These are phyloP conservation scores for Andrena praecox DNA, from an alignment of 2,888 invertebrate species.

Conservation along the genomic window DNA sequence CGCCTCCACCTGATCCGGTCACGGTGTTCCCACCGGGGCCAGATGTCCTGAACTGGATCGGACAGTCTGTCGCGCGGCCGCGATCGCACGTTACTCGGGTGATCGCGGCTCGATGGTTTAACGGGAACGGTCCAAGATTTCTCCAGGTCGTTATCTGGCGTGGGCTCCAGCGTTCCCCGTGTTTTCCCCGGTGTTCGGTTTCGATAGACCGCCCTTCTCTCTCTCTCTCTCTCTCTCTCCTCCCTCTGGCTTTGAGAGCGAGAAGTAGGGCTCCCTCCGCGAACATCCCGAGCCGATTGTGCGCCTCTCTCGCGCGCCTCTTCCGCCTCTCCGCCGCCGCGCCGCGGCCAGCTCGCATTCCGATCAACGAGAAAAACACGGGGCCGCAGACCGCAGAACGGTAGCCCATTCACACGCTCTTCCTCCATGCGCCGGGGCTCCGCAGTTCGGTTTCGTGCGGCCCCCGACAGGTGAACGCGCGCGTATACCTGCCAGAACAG, in stretches of 20 bases:
- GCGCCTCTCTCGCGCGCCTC: conserved; percentile 22
- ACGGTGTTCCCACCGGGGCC: conserved; percentile 54
- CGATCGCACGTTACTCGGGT: conserved; percentile 74
- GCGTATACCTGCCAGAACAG: conserved; percentile 52
- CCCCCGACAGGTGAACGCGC: conserved; percentile 52
- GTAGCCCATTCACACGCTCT: conserved; percentile 81
- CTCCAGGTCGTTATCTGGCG: conserved; percentile 66
- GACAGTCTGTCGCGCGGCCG: conserved; percentile 45
- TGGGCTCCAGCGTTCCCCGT: conserved; percentile 30
- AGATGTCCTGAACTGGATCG: conserved; percentile 56
- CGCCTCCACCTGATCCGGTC: conserved; percentile 6
- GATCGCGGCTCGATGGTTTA: conserved; percentile 71
- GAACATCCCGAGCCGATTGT: conserved; percentile 19
- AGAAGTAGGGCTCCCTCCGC: conserved; percentile 18
- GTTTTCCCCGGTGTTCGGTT: conserved; percentile 71
- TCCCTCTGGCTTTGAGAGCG: conserved; percentile 33
- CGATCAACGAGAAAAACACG: conserved; percentile 77
- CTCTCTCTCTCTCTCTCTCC: neutral
- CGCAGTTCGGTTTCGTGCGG: conserved; percentile 48
- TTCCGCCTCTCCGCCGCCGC: conserved; percentile 47
- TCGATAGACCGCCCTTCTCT: conserved; percentile 45
- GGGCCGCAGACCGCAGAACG: conserved; percentile 77
- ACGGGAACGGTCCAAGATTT: conserved; percentile 73
- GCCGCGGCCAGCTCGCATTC: conserved; percentile 69
- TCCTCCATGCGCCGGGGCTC: conserved; percentile 42